A percentile compares a stretch with the other conserved stretches of the same genome.
Conservation (phyloP, 2,888 invertebrate genomes). For the Chymomyza fuscimana region DNA sequence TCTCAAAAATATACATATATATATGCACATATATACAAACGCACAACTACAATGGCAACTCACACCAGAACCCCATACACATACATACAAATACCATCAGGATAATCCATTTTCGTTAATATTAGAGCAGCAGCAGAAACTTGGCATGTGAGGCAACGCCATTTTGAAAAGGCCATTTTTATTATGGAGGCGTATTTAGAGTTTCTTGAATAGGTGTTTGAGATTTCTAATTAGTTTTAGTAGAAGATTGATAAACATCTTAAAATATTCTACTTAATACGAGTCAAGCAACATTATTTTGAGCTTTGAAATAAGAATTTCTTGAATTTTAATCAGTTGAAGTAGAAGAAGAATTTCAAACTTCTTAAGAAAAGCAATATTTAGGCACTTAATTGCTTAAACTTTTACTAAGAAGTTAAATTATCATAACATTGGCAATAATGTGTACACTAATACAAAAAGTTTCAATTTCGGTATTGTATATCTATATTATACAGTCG, state of each 20-base stretch:
- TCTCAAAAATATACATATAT: slow-evolving; percentile 44
- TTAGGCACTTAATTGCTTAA: too few species aligned
- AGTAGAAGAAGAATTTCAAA: too few species aligned
- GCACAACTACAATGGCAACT: slow-evolving; percentile 15
- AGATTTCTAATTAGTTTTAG: not conserved
- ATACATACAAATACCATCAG: slow-evolving; percentile 32
- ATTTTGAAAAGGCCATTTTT: slow-evolving; percentile 44
- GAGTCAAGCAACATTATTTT: not conserved
- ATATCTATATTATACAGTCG: too few species aligned
- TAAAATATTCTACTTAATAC: not conserved
- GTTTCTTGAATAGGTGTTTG: not conserved
- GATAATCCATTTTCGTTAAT: slow-evolving; percentile 71
- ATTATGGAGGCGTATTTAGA: slow-evolving; percentile 9
- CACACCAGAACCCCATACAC: slow-evolving; percentile 2
- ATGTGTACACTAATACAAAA: too few species aligned
- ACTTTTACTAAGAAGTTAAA: too few species aligned
- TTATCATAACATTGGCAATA: too few species aligned
- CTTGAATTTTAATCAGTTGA: too few species aligned
- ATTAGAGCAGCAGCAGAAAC: slow-evolving; percentile 27
- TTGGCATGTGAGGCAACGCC: slow-evolving; percentile 27
- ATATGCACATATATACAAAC: not conserved
- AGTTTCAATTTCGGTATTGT: too few species aligned
- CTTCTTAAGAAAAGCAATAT: too few species aligned
- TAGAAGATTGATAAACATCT: not conserved
- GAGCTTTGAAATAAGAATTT: too few species aligned